These are phyloP conservation scores for Artibeus lituratus DNA, from an alignment of 2,797 vertebrate genomes.

Conservation along the genomic window DNA sequence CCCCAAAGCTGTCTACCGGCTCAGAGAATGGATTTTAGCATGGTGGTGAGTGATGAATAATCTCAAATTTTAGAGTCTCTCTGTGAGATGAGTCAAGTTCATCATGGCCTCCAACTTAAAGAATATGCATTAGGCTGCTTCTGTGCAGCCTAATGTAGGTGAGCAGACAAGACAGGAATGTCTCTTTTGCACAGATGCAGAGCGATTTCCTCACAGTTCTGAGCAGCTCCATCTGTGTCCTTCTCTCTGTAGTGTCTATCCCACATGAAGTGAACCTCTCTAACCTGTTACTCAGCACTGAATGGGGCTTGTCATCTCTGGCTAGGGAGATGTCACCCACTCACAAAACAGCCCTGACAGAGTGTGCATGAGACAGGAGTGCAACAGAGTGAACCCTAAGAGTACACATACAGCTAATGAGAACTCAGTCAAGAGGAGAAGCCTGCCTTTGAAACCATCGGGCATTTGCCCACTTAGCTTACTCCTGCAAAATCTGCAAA, in stretches of 20 bases:
- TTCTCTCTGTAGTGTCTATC: not conserved
- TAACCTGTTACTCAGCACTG: not conserved
- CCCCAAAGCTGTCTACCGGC: not conserved
- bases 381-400: not conserved
- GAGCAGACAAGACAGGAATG: not conserved
- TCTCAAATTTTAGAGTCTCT: not conserved
- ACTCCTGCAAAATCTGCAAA: conserved; percentile 1
- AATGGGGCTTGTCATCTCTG: not conserved
- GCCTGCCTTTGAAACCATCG: not conserved
- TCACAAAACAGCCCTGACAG: not conserved
- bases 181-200: not conserved
- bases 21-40: not conserved
- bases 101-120: not conserved
- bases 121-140: too few species aligned
- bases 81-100: not conserved
- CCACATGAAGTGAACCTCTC: not conserved
- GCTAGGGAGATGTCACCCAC: not conserved
- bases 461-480: not conserved
- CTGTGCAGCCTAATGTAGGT: not conserved
- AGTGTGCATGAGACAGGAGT: not conserved
- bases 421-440: not conserved
- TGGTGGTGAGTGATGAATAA: not conserved
- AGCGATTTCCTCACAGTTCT: not conserved
- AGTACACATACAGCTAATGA: too few species aligned
- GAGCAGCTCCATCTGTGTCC: not conserved